Percentiles rank a stretch among this genome's conserved stretches.
Evolutionary conservation across 2,888 invertebrate genomes (phyloP).

Genomic region (Leptopilina drosophilae): DNA sequence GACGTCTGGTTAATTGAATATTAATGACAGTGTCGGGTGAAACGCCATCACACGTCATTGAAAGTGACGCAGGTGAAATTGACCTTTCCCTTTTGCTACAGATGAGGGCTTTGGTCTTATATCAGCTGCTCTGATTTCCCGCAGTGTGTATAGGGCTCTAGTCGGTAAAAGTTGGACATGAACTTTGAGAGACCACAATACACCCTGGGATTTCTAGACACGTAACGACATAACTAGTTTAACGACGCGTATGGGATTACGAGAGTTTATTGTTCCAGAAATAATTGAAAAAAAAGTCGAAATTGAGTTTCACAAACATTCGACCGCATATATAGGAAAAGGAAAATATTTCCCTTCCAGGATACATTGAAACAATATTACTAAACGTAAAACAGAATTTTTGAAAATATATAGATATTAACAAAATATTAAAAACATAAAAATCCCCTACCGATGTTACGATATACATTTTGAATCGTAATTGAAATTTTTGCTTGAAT

Average conservation of each 20-base stretch:
- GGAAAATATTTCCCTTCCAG: no score
- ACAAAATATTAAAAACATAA: no score
- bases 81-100: slow-evolving; percentile 30
- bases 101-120: not conserved
- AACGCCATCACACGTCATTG: slow-evolving; percentile 20
- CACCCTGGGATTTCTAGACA: slow-evolving; percentile 6
- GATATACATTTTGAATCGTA: no score
- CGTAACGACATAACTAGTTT: slow-evolving; percentile 27
- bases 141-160: slow-evolving; percentile 8
- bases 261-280: slow-evolving; percentile 25
- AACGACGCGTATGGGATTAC: slow-evolving; percentile 30
- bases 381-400: no score
- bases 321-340: not conserved
- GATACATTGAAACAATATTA: no score
- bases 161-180: slow-evolving; percentile 24
- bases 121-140: slow-evolving; percentile 30
- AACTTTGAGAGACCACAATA: slow-evolving; percentile 31
- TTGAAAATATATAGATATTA: no score
- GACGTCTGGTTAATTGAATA: slow-evolving; percentile 34
- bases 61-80: slow-evolving; percentile 20
- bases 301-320: not conserved
- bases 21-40: slow-evolving; percentile 30
- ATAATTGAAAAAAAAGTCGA: slow-evolving; percentile 22
- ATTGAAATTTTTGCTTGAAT: no score
- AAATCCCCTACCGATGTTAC: no score